Percentiles rank a stretch among this genome's conserved stretches.
Evolutionary conservation across 2,113 vertebrate species (phyloP).

Genomic region (Megaleporinus macrocephalus): DNA sequence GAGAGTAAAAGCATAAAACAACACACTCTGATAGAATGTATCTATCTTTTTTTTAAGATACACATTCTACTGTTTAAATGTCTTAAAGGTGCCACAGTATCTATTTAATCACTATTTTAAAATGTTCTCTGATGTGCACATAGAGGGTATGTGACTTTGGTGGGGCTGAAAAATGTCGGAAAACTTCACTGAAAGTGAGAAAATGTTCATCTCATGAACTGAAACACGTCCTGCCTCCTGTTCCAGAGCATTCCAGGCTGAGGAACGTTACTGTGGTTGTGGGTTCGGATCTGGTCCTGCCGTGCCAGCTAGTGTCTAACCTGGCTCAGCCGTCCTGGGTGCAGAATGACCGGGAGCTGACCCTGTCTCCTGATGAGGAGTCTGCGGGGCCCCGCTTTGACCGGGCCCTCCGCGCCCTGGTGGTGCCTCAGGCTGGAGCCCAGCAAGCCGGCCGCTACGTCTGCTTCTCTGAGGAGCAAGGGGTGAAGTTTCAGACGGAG

Average conservation of each 20-base stretch:
- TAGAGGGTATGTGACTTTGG: no score
- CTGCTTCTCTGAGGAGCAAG: slow-evolving; percentile 90
- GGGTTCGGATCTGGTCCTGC: slow-evolving; percentile 90
- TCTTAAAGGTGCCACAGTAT: no score
- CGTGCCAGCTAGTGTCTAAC: slow-evolving; percentile 92
- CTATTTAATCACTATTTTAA: no score
- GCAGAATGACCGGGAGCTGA: slow-evolving; percentile 84
- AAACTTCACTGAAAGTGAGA: no score
- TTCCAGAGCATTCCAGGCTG: slow-evolving; percentile 77
- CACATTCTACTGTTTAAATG: no score
- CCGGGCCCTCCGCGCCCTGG: slow-evolving; percentile 80
- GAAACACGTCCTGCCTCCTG: not conserved
- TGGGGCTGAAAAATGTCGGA: no score
- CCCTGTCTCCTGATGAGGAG: slow-evolving; percentile 61
- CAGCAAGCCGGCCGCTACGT: slow-evolving; percentile 83
- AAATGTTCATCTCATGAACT: no score
- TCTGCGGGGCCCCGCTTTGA: slow-evolving; percentile 79
- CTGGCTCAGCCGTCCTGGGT: slow-evolving; percentile 87
- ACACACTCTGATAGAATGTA: no score
- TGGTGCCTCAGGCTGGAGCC: slow-evolving; percentile 79
- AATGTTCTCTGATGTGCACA: no score
- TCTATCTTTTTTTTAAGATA: no score
- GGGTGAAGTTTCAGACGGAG: slow-evolving; percentile 81
- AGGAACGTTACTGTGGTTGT: slow-evolving; percentile 89
- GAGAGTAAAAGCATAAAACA: no score